Conservation (phyloP, 2,888 invertebrate species). For the Erebia aethiops region DNA sequence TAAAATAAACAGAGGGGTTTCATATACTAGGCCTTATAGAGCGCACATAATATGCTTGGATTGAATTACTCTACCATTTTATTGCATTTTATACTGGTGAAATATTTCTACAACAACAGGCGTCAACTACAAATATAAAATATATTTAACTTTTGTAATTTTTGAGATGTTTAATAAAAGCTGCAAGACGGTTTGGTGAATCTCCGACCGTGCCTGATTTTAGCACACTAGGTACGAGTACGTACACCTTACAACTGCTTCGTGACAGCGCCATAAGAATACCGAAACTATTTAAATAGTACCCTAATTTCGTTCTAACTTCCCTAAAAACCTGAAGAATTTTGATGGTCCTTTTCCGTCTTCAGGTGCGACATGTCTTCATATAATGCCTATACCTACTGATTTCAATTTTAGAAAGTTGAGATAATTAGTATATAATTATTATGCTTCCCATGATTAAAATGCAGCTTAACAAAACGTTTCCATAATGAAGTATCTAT, state of each 20-base stretch:
- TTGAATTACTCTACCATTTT: conserved; percentile 27
- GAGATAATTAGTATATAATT: not conserved
- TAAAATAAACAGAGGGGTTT: conserved; percentile 39
- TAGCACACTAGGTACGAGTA: no score
- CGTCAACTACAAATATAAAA: not conserved
- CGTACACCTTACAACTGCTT: no score
- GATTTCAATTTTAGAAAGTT: no score
- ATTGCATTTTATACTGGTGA: conserved; percentile 13
- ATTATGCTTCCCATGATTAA: conserved; percentile 1
- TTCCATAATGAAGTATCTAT: conserved; percentile 33
- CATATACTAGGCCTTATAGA: conserved; percentile 5
- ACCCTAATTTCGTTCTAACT: not conserved
- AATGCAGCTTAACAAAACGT: conserved; percentile 11
- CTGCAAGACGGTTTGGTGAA: not conserved
- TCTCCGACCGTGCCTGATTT: not conserved
- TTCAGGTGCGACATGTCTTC: not conserved
- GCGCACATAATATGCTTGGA: conserved; percentile 8
- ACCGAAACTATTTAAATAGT: not conserved
- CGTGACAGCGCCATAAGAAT: not conserved
- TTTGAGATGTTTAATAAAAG: not conserved
- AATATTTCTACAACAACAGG: not conserved
- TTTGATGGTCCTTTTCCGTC: not conserved
- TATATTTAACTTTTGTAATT: not conserved
- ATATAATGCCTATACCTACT: not conserved
- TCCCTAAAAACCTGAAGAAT: not conserved